Evolutionary conservation across 2,113 vertebrate genomes (phyloP).

Genomic region (Sturnus vulgaris): DNA sequence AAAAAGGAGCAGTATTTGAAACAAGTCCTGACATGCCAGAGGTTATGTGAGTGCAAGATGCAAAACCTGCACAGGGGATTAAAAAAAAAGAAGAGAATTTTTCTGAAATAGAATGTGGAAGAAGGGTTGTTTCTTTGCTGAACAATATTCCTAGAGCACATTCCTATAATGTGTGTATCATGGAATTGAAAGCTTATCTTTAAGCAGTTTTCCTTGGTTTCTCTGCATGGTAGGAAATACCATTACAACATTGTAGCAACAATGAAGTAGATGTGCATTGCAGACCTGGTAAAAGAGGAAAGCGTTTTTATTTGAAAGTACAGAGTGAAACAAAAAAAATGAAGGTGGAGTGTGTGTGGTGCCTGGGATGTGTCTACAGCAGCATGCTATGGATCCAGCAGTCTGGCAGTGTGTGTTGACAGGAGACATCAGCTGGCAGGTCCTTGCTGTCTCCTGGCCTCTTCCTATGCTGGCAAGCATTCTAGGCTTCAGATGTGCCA

Average conservation of each 20-base stretch:
- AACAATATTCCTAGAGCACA: not conserved
- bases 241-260: fast-evolving
- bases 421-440: not conserved
- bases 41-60: not conserved
- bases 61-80: not conserved
- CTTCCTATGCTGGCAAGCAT: not conserved
- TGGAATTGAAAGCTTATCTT: not conserved
- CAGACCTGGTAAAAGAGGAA: not conserved
- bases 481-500: not conserved
- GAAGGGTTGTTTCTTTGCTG: not conserved
- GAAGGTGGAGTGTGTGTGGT: not conserved
- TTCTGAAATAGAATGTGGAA: not conserved
- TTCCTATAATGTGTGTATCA: not conserved
- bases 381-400: not conserved
- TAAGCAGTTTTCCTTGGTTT: not conserved
- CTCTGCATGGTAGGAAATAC: not conserved
- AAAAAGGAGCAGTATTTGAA: not conserved
- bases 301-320: not conserved
- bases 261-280: not conserved
- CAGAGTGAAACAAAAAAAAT: not conserved
- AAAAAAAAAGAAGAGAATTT: not conserved
- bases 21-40: not conserved
- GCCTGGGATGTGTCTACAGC: not conserved
- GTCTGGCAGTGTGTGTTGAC: not conserved
- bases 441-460: not conserved